phyloP scores from a whole-genome alignment of 1,140 invertebrate species.

The Drosophila sechellia region DNA sequence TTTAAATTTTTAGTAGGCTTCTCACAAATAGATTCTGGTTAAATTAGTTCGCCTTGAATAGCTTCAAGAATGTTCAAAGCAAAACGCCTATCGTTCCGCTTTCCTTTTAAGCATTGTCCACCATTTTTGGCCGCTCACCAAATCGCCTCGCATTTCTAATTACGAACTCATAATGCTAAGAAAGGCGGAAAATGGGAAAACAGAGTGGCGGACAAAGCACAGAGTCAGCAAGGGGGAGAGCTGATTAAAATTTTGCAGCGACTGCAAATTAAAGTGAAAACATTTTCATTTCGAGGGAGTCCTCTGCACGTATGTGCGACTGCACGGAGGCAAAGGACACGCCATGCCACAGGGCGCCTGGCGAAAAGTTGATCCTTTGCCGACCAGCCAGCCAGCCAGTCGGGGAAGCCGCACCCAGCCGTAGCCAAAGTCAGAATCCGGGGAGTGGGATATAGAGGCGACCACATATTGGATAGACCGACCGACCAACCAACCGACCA shows the following conservation, averaged over 20 bases:
- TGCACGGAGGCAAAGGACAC: constrained; percentile 35
- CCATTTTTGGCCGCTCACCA: constrained; percentile 47
- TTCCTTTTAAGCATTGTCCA: constrained; percentile 42
- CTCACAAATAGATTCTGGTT: too few species aligned
- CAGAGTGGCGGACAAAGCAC: constrained; percentile 17
- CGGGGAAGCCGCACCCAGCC: constrained; percentile 17
- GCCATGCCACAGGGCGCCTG: constrained; percentile 44
- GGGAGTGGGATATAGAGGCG: constrained; percentile 5
- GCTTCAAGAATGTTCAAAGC: constrained; percentile 13
- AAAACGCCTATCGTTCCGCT: constrained; percentile 14
- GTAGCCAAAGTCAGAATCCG: constrained; percentile 3
- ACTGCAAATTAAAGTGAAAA: constrained; percentile 79
- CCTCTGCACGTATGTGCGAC: constrained; percentile 26
- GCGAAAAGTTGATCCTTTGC: constrained; percentile 67
- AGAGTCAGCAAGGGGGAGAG: constrained; percentile 11
- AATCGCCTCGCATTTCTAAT: constrained; percentile 45
- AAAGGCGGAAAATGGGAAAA: constrained; percentile 22
- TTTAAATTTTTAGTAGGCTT: too few species aligned
- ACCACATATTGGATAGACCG: constrained; percentile 5
- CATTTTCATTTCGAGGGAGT: constrained; percentile 63
- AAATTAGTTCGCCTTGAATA: background rate
- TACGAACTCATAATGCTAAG: constrained; percentile 40
- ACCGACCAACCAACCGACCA: background rate
- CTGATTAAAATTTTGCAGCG: constrained; percentile 77
- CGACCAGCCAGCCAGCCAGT: background rate